A percentile compares a stretch with the other conserved stretches of the same genome.
Evolutionary conservation across 2,113 vertebrate genomes (phyloP).

Genomic region (Serinus canaria): DNA sequence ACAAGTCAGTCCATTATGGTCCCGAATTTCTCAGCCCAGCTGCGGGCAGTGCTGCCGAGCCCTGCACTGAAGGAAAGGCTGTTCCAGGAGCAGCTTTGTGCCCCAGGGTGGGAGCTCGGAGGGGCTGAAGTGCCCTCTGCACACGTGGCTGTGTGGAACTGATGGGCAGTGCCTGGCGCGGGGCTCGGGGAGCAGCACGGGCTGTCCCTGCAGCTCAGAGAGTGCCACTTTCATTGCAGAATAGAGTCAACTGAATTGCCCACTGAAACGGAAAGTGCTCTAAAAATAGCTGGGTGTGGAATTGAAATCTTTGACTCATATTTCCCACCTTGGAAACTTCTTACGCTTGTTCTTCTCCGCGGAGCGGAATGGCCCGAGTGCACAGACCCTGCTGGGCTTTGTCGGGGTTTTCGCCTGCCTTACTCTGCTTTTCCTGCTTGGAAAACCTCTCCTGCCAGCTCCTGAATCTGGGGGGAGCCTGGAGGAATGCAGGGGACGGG

Average conservation of each 20-base stretch:
- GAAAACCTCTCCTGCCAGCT: neutral
- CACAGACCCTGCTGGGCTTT: neutral
- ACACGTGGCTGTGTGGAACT: rapidly evolving
- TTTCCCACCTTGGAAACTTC: conserved; percentile 64
- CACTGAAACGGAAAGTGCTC: conserved; percentile 40
- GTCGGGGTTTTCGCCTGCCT: neutral
- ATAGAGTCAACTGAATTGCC: neutral
- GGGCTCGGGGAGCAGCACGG: neutral
- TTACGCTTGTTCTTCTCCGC: neutral
- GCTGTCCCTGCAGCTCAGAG: neutral
- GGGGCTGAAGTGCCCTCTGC: too few relatives aligned
- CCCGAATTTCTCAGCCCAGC: neutral
- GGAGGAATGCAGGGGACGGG: rapidly evolving
- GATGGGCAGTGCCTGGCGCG: neutral
- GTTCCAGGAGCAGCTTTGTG: neutral
- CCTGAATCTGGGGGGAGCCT: rapidly evolving
- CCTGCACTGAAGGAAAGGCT: neutral
- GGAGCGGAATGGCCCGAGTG: neutral
- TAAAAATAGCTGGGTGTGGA: conserved; percentile 64
- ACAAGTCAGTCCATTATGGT: neutral
- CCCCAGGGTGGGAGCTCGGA: neutral
- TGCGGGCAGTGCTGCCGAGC: neutral
- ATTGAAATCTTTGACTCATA: conserved; percentile 48
- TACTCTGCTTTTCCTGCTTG: neutral
- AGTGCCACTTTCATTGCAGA: neutral